Evolutionary conservation across 2,113 vertebrate species (phyloP).

Genomic region (Leucopsar rothschildi): DNA sequence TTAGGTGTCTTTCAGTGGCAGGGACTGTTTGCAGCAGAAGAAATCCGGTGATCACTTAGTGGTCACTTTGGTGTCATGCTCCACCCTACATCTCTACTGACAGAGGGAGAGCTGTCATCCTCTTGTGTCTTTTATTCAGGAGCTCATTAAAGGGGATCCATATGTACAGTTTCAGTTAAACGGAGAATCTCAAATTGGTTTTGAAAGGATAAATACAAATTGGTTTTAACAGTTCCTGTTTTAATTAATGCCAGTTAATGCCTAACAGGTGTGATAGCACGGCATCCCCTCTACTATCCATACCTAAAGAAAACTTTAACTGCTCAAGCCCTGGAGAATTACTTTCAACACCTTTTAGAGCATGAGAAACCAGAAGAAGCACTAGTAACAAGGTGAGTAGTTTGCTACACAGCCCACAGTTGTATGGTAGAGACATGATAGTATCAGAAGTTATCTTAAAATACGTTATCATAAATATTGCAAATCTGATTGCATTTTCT

Average conservation of each 20-base stretch:
- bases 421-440: neutral
- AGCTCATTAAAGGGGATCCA: neutral
- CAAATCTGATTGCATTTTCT: neutral
- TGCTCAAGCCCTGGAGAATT: slow-evolving; percentile 75
- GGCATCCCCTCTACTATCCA: slow-evolving; percentile 82
- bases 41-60: neutral
- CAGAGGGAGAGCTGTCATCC: neutral
- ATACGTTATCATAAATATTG: neutral
- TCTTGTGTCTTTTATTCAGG: neutral
- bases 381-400: slow-evolving; percentile 77
- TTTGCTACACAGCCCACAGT: neutral
- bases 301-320: slow-evolving; percentile 86
- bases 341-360: slow-evolving; percentile 81
- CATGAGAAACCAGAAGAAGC: slow-evolving; percentile 27
- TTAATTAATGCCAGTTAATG: neutral
- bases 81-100: neutral
- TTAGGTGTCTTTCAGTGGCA: neutral
- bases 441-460: neutral
- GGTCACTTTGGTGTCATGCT: neutral
- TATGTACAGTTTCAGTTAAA: neutral
- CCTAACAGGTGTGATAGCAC: slow-evolving; percentile 78
- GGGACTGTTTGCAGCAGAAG: neutral
- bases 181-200: neutral
- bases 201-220: neutral
- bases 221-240: neutral